Conservation (phyloP, 2,888 invertebrate species). For the Muschampia plurimacula region DNA sequence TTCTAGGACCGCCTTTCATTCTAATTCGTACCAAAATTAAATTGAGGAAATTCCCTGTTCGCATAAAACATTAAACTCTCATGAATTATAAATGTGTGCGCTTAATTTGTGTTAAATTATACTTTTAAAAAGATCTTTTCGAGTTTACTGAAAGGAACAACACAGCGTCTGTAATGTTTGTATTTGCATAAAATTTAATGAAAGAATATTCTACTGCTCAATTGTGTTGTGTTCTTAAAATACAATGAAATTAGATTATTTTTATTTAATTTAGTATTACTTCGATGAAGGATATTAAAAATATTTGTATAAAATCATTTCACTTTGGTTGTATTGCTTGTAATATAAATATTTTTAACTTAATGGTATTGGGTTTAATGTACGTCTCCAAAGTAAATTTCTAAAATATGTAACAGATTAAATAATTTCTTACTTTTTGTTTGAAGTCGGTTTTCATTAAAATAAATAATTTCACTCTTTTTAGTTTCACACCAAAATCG, state of each 20-base stretch:
- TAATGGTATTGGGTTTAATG: no score
- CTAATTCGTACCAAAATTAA: conserved; percentile 54
- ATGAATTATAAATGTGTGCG: conserved; percentile 68
- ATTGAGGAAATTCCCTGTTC: conserved; percentile 54
- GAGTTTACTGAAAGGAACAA: conserved; percentile 49
- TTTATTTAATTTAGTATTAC: conserved; percentile 17
- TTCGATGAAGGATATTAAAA: not conserved
- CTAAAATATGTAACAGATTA: no score
- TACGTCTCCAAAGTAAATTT: no score
- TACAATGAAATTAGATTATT: conserved; percentile 28
- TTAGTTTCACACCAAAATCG: no score
- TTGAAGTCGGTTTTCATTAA: no score
- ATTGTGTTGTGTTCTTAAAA: conserved; percentile 44
- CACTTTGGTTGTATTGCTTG: no score
- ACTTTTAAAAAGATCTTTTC: conserved; percentile 63
- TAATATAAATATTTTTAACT: no score
- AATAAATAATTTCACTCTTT: no score
- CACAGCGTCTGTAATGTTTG: conserved; percentile 50
- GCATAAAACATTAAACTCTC: conserved; percentile 54
- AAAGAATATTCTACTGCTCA: conserved; percentile 49
- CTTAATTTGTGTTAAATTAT: conserved; percentile 74
- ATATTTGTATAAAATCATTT: no score
- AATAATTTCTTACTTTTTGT: no score
- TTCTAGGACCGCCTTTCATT: conserved; percentile 47
- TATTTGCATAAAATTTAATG: conserved; percentile 67